Percentiles rank a stretch among this genome's conserved stretches.
phyloP scores from a whole-genome alignment of 2,888 invertebrate genomes.

The Halictus ligatus region DNA sequence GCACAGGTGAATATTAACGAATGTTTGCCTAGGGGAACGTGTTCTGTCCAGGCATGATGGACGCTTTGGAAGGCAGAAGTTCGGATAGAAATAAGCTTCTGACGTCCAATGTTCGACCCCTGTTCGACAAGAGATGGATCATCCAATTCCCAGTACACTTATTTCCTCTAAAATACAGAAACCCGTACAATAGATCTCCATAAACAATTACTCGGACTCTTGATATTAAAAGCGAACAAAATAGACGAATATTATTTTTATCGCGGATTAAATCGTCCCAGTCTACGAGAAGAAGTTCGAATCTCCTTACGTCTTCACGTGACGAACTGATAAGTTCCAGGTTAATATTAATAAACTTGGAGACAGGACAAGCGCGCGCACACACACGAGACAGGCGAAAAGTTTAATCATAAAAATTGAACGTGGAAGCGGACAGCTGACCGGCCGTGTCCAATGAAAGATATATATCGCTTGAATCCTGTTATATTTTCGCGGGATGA shows the following conservation, averaged over 20 bases:
- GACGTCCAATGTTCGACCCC: constrained; percentile 62
- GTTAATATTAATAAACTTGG: constrained; percentile 55
- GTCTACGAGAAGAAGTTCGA: constrained; percentile 4
- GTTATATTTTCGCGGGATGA: constrained; percentile 50
- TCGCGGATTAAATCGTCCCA: background rate
- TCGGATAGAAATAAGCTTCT: constrained; percentile 61
- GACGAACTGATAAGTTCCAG: constrained; percentile 35
- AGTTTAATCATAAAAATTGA: constrained; percentile 60
- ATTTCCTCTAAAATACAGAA: constrained; percentile 53
- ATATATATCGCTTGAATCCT: constrained; percentile 54
- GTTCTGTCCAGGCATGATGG: constrained; percentile 67
- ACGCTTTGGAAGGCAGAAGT: constrained; percentile 70
- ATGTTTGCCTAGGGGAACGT: constrained; percentile 67
- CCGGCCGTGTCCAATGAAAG: constrained; percentile 37
- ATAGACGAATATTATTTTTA: background rate
- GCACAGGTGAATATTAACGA: constrained; percentile 66
- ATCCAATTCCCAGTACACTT: constrained; percentile 61
- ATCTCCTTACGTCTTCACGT: constrained; percentile 34
- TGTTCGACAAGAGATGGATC: constrained; percentile 70
- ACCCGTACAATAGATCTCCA: constrained; percentile 21
- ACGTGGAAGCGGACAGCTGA: constrained; percentile 54
- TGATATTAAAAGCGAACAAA: background rate
- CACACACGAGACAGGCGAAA: constrained; percentile 28
- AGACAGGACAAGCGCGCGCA: constrained; percentile 9
- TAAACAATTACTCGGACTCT: background rate